Percentiles rank a stretch among this genome's conserved stretches.
Evolutionary conservation across 1,140 invertebrate species (phyloP).

Genomic region (Kradibia gibbosae): DNA sequence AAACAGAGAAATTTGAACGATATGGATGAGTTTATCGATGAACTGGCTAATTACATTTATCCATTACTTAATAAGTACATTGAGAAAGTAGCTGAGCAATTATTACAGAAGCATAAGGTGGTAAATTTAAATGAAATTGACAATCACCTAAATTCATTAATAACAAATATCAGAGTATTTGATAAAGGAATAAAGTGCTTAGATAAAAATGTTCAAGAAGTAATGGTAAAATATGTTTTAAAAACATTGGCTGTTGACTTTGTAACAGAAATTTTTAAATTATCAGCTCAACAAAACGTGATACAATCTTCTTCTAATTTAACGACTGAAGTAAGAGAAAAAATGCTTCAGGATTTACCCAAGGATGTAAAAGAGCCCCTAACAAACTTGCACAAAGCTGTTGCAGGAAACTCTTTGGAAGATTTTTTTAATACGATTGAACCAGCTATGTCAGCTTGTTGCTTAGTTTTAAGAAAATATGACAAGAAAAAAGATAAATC

Average conservation of each 20-base stretch:
- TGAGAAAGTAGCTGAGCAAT: constrained; percentile 77
- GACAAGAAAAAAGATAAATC: constrained; percentile 90
- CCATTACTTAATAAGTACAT: constrained; percentile 75
- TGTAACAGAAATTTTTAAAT: constrained; percentile 83
- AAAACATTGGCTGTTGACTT: constrained; percentile 89
- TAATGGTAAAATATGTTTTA: constrained; percentile 86
- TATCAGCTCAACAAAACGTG: constrained; percentile 79
- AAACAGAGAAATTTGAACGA: constrained; percentile 78
- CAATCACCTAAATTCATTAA: constrained; percentile 84
- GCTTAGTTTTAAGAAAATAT: constrained; percentile 89
- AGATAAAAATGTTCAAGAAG: constrained; percentile 76
- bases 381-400: constrained; percentile 76
- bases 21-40: constrained; percentile 76
- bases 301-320: constrained; percentile 73
- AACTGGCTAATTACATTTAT: constrained; percentile 77
- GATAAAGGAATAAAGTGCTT: constrained; percentile 87
- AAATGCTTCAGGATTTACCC: constrained; percentile 79
- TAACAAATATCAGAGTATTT: constrained; percentile 86
- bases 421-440: constrained; percentile 85
- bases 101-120: constrained; percentile 67
- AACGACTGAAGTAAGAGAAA: constrained; percentile 79
- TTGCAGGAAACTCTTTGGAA: constrained; percentile 78
- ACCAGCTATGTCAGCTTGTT: constrained; percentile 80
- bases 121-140: constrained; percentile 72
- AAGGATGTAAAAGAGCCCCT: constrained; percentile 78